Percentiles rank a stretch among this genome's conserved stretches.
Conservation (phyloP, 2,888 invertebrate species). For the Mythimna ferrago region DNA sequence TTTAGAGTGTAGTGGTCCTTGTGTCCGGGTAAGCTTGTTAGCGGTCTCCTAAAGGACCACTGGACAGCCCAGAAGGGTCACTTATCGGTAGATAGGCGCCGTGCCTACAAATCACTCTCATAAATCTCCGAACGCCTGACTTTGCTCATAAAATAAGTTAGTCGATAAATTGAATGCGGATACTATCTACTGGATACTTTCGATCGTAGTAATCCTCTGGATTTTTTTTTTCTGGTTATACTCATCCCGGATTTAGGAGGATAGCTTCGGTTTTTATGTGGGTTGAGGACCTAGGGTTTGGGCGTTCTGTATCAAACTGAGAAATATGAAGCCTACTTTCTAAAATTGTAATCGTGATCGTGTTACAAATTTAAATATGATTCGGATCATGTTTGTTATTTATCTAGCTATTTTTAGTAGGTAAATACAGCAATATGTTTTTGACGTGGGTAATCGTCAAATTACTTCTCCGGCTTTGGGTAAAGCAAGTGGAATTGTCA, state of each 20-base stretch:
- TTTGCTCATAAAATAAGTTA: constrained; percentile 70
- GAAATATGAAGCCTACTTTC: not conserved
- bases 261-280: constrained; percentile 13
- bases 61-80: constrained; percentile 47
- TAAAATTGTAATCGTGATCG: not conserved
- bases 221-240: constrained; percentile 42
- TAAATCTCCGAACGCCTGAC: constrained; percentile 67
- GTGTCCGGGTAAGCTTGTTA: constrained; percentile 52
- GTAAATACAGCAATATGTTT: not conserved
- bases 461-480: too few species aligned
- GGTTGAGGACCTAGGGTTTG: not conserved
- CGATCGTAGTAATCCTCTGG: constrained; percentile 39
- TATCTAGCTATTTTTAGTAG: not conserved
- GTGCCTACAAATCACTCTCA: constrained; percentile 57
- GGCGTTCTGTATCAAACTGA: not conserved
- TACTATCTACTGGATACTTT: constrained; percentile 61
- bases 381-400: not conserved
- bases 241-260: constrained; percentile 17
- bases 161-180: constrained; percentile 74
- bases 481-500: too few species aligned
- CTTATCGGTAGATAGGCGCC: constrained; percentile 55
- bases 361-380: not conserved
- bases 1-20: constrained; percentile 43
- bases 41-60: constrained; percentile 42
- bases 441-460: too few species aligned